A percentile compares a stretch with the other conserved stretches of the same genome.
These are phyloP conservation scores for Dufourea novaeangliae DNA, from an alignment of 1,140 invertebrate species.

Conservation along the genomic window DNA sequence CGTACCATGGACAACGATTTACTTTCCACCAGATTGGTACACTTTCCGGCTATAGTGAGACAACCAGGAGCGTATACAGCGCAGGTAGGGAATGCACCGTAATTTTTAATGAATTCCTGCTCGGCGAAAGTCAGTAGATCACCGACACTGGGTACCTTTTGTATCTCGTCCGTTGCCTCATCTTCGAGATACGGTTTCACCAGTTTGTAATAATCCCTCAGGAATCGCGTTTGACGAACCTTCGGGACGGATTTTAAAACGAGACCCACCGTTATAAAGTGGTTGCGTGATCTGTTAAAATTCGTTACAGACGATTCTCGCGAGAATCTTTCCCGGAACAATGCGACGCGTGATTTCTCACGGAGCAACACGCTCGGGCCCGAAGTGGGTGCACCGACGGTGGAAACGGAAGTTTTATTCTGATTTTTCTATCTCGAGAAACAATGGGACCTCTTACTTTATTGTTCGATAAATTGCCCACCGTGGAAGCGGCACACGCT, in stretches of 20 bases:
- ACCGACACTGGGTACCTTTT: not conserved
- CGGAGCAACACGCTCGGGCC: not conserved
- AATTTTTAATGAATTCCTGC: slow-evolving; percentile 34
- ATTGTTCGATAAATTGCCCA: slow-evolving; percentile 33
- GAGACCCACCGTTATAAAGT: too few species aligned
- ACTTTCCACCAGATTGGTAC: slow-evolving; percentile 5
- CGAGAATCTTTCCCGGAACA: not conserved
- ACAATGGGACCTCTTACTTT: slow-evolving; percentile 34
- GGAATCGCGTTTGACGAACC: not conserved
- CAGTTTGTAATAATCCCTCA: not conserved
- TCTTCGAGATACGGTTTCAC: not conserved
- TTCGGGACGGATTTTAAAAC: too few species aligned
- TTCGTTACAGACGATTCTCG: not conserved
- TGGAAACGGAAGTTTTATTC: slow-evolving; percentile 35
- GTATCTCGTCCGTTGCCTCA: too few species aligned
- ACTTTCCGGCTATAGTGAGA: slow-evolving; percentile 33
- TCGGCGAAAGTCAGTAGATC: slow-evolving; percentile 12
- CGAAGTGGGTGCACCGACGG: not conserved
- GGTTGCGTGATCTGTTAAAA: too few species aligned
- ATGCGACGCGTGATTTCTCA: not conserved
- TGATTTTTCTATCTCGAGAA: slow-evolving; percentile 25
- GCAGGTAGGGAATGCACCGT: slow-evolving; percentile 25
- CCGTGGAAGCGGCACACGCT: slow-evolving; percentile 14
- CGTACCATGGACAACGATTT: slow-evolving; percentile 52
- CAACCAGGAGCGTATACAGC: slow-evolving; percentile 46